Evolutionary conservation across 2,797 vertebrate genomes (phyloP).

Genomic region (Scomberomorus guttatus): DNA sequence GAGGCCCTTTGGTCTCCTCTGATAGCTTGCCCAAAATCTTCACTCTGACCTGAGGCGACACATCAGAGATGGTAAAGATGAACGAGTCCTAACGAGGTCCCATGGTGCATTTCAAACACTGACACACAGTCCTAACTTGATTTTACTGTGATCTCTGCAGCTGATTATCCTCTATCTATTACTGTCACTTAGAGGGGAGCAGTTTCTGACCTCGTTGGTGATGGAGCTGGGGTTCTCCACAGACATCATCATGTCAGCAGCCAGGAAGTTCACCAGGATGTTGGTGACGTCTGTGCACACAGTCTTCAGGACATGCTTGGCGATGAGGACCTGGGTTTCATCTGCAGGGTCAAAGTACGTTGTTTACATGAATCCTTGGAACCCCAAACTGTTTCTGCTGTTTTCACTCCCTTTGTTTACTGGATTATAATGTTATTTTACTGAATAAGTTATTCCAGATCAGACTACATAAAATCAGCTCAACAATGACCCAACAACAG

Average conservation of each 20-base stretch:
- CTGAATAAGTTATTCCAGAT: too few species aligned
- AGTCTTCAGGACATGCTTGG: slow-evolving; percentile 93
- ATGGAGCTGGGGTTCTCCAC: slow-evolving; percentile 88
- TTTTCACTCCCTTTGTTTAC: too few species aligned
- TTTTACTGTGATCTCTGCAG: neutral
- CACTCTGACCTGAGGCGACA: slow-evolving; percentile 87
- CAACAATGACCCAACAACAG: too few species aligned
- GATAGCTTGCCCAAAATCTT: slow-evolving; percentile 94
- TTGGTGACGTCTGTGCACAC: slow-evolving; percentile 94
- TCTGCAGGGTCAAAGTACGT: slow-evolving; percentile 78
- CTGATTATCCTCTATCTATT: neutral
- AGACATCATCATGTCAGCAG: slow-evolving; percentile 93
- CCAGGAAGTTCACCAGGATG: slow-evolving; percentile 93
- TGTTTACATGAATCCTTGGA: neutral
- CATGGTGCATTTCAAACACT: neutral
- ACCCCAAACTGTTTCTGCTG: neutral
- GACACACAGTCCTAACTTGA: neutral
- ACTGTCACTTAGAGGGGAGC: neutral
- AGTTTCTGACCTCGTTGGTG: slow-evolving; percentile 88
- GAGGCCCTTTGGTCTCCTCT: slow-evolving; percentile 90
- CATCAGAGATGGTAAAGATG: slow-evolving; percentile 24
- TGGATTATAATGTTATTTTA: too few species aligned
- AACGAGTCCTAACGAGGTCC: neutral
- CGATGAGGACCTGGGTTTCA: slow-evolving; percentile 91
- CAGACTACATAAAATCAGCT: too few species aligned